Conservation (phyloP, 23 tunicate genomes). For the Styela clava region DNA sequence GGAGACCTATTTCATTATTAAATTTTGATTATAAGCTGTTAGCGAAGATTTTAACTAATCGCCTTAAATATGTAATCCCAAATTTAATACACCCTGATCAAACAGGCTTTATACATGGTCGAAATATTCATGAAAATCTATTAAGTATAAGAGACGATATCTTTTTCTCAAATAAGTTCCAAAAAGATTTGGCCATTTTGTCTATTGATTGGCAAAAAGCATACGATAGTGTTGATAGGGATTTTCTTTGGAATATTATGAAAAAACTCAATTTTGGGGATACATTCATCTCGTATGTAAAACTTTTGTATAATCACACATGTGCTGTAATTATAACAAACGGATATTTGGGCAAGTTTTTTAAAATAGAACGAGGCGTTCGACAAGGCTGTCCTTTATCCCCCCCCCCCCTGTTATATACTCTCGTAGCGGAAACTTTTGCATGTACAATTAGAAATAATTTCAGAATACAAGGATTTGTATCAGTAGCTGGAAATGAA, state of each 20-base stretch:
- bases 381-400: not conserved
- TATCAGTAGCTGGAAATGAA: not conserved
- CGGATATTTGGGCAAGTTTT: not conserved
- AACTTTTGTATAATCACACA: not conserved
- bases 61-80: not conserved
- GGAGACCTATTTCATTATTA: not conserved
- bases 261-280: not conserved
- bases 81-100: not conserved
- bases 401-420: not conserved
- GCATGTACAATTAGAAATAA: not conserved
- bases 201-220: not conserved
- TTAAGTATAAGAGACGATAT: not conserved
- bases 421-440: not conserved
- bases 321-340: not conserved
- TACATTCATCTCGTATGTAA: not conserved
- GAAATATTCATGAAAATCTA: not conserved
- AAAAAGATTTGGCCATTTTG: not conserved
- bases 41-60: not conserved
- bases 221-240: not conserved
- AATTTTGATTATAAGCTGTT: not conserved
- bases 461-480: not conserved
- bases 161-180: not conserved
- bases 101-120: not conserved
- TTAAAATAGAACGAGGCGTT: not conserved
- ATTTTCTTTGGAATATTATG: not conserved